A percentile compares a stretch with the other conserved stretches of the same genome.
These are phyloP conservation scores for Muscicapa striata DNA, from an alignment of 2,797 vertebrate species.

Conservation along the genomic window DNA sequence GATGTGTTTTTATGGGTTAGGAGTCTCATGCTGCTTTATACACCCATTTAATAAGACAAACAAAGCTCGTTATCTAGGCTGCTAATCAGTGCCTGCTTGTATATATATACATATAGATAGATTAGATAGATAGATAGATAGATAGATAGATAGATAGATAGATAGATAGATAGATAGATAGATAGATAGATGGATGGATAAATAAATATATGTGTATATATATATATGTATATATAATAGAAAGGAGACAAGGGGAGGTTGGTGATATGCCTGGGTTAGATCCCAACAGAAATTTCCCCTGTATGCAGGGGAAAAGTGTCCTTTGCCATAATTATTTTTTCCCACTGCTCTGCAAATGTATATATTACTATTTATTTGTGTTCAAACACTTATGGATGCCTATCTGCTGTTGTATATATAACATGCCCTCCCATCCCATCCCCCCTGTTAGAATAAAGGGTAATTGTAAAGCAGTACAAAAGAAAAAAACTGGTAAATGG, in stretches of 20 bases:
- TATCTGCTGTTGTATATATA: background rate
- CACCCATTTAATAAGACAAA: background rate
- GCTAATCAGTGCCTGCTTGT: background rate
- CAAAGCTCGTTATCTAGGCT: background rate
- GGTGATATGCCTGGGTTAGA: background rate
- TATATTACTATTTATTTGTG: background rate
- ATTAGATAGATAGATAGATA: too few species aligned
- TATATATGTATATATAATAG: background rate
- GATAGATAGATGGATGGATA: too few species aligned
- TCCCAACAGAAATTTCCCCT: background rate
- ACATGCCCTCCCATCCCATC: background rate
- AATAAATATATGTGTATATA: too few species aligned
- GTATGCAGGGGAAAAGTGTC: background rate
- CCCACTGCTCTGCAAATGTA: background rate
- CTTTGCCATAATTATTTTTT: background rate
- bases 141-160: too few species aligned
- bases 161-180: too few species aligned
- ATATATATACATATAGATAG: too few species aligned
- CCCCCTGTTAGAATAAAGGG: background rate
- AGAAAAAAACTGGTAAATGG: background rate
- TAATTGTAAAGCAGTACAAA: background rate
- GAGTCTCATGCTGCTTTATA: background rate
- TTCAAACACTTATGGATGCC: background rate
- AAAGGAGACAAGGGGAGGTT: background rate
- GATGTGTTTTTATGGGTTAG: background rate